These are phyloP conservation scores for Osmoderma eremita DNA, from an alignment of 2,888 invertebrate genomes.

Conservation along the genomic window DNA sequence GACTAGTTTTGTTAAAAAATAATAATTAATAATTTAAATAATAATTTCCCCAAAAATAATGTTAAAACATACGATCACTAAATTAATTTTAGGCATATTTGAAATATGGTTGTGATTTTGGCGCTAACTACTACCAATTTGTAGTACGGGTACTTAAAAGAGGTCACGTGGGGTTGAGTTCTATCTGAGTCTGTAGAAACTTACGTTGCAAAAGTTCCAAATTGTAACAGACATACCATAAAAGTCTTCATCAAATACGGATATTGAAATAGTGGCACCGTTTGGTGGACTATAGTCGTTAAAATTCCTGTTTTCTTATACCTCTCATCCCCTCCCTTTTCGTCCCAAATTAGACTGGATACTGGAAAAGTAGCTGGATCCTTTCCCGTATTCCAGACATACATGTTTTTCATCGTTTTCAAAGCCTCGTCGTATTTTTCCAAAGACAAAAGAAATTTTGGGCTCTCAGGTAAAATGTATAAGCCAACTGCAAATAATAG, in stretches of 20 bases:
- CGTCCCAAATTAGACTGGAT: conserved; percentile 55
- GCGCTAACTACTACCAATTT: no score
- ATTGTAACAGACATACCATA: conserved; percentile 61
- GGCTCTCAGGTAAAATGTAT: conserved; percentile 61
- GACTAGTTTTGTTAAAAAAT: no score
- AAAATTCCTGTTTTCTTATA: conserved; percentile 49
- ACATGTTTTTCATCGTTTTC: conserved; percentile 57
- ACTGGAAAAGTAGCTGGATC: conserved; percentile 57
- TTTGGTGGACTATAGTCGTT: conserved; percentile 60
- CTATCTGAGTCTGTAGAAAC: conserved; percentile 42
- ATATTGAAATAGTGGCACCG: conserved; percentile 57
- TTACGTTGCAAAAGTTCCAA: conserved; percentile 62
- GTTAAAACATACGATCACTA: no score
- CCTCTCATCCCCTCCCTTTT: conserved; percentile 46
- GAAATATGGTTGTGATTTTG: no score
- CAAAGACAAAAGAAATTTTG: conserved; percentile 60
- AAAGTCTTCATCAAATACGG: conserved; percentile 58
- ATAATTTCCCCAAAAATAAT: no score
- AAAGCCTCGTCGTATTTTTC: conserved; percentile 58
- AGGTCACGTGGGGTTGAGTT: no score
- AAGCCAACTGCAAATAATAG: conserved; percentile 55
- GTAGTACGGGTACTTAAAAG: no score
- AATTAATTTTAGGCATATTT: no score
- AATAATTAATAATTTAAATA: no score
- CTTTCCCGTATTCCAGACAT: conserved; percentile 57